Evolutionary conservation across 2,113 vertebrate species (phyloP).

Genomic region (Syngnathoides biaculeatus): DNA sequence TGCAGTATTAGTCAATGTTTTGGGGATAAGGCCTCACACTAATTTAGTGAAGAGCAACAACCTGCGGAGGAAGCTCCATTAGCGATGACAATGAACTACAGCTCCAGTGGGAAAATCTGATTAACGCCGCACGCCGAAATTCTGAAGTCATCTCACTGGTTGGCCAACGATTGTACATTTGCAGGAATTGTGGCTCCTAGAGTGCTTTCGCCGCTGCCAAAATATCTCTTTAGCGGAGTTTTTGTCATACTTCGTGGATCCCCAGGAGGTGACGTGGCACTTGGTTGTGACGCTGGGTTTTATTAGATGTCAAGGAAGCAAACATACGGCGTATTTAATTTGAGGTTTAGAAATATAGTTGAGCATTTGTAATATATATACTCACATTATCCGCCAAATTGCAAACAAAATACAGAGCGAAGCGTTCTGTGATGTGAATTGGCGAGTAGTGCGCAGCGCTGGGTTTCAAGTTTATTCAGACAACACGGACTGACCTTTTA

Average conservation of each 20-base stretch:
- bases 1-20: slow-evolving; percentile 79
- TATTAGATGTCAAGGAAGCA: slow-evolving; percentile 38
- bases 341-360: slow-evolving; percentile 53
- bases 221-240: slow-evolving; percentile 46
- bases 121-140: slow-evolving; percentile 62
- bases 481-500: slow-evolving; percentile 51
- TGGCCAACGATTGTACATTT: slow-evolving; percentile 66
- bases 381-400: slow-evolving; percentile 40
- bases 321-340: slow-evolving; percentile 61
- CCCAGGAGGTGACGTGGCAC: slow-evolving; percentile 27
- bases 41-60: slow-evolving; percentile 78
- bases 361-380: slow-evolving; percentile 50
- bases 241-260: slow-evolving; percentile 50
- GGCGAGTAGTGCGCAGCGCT: background rate
- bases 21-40: slow-evolving; percentile 74
- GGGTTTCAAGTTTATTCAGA: slow-evolving; percentile 47
- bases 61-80: slow-evolving; percentile 74
- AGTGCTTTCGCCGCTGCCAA: slow-evolving; percentile 58
- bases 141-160: slow-evolving; percentile 59
- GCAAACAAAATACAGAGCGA: slow-evolving; percentile 54
- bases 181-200: slow-evolving; percentile 50
- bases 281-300: slow-evolving; percentile 45
- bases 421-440: slow-evolving; percentile 33
- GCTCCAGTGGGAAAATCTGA: slow-evolving; percentile 70
- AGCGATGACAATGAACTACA: slow-evolving; percentile 75